Base-by-base conservation (phyloP, 2,113 vertebrate genomes). In the Psettodes erumei region DNA sequence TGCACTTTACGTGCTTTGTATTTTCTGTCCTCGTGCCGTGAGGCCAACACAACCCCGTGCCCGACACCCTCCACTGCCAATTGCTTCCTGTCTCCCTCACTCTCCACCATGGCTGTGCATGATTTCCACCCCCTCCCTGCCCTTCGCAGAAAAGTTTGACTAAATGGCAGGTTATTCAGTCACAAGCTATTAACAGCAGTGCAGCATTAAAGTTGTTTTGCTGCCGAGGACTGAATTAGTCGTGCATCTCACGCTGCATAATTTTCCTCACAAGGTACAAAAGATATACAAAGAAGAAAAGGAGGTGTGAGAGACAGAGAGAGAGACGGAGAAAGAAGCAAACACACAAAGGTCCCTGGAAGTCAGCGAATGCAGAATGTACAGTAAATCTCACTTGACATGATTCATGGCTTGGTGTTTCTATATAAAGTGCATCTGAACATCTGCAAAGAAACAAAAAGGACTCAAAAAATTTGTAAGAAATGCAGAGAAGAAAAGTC, bases 381-480 rank as follows among this genome's bases (percentile, higher is more conserved):
- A 85, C 86, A 78, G 72, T 89, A 82, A 79, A 85, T 85, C 86
- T 84, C 82, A 78, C 69, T 71, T 80, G 84, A 82, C 79, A 71
- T 75, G 77, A 83, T 86, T 79, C 77, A 82, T 59, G 50, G 62
- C 77, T 77, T 50, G 27, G 54, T 82, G 63, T 71, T 79, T 90
- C 81, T 89, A 80, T 83, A 90, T 79, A 75, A 82, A 83, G 78
- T 83, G 74, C 68, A 51, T 85, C 69, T 75, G 79, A 88, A 66
- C 75, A 75, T 76, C 80, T 64, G 58, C 77, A 64, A 69, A 72
- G 59, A 80, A 70, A 82, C 54, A 74, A 84, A 71, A 81, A 84
- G 59, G 48, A 45, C 37, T 65, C 15, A 15, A 30, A 75, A 71
- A 76, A 82, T 32, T 54, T 42, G 42, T 42, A 51, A 78, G 37